These are phyloP conservation scores for Sarcophaga carnaria DNA, from an alignment of 2,888 invertebrate species.

Conservation along the genomic window DNA sequence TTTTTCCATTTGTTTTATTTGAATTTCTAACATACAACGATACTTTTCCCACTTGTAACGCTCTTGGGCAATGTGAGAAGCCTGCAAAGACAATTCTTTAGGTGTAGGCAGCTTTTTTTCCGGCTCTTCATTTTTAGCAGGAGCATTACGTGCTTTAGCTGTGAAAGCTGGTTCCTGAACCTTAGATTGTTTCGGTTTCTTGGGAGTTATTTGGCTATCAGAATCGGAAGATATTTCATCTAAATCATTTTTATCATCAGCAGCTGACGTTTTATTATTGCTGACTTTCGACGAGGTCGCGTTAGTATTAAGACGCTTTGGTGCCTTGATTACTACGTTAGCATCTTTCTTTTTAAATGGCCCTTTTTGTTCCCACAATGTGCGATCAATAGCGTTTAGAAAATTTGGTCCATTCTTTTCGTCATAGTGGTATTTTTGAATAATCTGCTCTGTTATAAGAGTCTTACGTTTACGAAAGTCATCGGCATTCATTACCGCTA, in stretches of 20 bases:
- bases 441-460: slow-evolving; percentile 85
- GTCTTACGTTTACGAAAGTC: slow-evolving; percentile 87
- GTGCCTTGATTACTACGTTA: slow-evolving; percentile 79
- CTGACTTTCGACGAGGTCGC: not conserved
- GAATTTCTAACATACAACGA: slow-evolving; percentile 80
- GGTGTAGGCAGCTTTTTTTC: slow-evolving; percentile 78
- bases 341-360: slow-evolving; percentile 18
- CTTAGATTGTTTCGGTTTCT: slow-evolving; percentile 72
- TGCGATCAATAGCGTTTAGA: slow-evolving; percentile 82
- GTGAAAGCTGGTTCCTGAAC: slow-evolving; percentile 74
- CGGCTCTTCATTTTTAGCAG: slow-evolving; percentile 68
- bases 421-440: slow-evolving; percentile 86
- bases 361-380: slow-evolving; percentile 74
- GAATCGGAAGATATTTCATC: slow-evolving; percentile 78
- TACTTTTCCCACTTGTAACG: slow-evolving; percentile 84
- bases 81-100: slow-evolving; percentile 79
- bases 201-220: slow-evolving; percentile 70
- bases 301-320: slow-evolving; percentile 65
- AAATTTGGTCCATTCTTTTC: slow-evolving; percentile 84
- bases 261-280: slow-evolving; percentile 43
- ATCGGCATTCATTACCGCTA: slow-evolving; percentile 86
- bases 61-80: slow-evolving; percentile 81
- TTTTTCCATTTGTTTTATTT: slow-evolving; percentile 83
- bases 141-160: slow-evolving; percentile 73
- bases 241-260: slow-evolving; percentile 76